Evolutionary conservation across 2,888 invertebrate species (phyloP).

Genomic region (Phyllotreta striolata): DNA sequence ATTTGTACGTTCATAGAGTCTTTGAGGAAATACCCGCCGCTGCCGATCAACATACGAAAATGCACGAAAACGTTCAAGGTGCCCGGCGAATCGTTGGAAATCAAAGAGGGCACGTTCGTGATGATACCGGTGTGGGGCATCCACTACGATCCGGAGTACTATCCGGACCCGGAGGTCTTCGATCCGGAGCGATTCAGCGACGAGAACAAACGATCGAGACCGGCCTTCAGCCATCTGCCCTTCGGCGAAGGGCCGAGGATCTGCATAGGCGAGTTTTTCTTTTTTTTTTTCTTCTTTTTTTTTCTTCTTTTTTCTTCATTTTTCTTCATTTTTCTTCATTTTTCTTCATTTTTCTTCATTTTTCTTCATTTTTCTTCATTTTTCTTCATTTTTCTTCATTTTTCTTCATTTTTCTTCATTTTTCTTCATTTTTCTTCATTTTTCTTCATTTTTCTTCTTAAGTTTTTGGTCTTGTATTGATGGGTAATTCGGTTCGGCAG

Average conservation of each 20-base stretch:
- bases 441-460: too few relatives aligned
- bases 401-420: too few relatives aligned
- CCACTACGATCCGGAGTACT: conserved; percentile 48
- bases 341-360: too few relatives aligned
- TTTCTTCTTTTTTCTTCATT: too few relatives aligned
- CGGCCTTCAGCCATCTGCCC: conserved; percentile 48
- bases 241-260: conserved; percentile 57
- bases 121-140: conserved; percentile 50
- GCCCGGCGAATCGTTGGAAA: conserved; percentile 50
- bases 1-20: too few relatives aligned
- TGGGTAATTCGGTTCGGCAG: too few relatives aligned
- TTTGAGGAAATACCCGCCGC: conserved; percentile 55
- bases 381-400: too few relatives aligned
- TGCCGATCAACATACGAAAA: conserved; percentile 43
- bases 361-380: too few relatives aligned
- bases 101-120: conserved; percentile 55
- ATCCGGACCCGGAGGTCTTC: conserved; percentile 46
- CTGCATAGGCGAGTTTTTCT: conserved; percentile 52
- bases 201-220: conserved; percentile 40
- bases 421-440: too few relatives aligned
- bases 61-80: conserved; percentile 49
- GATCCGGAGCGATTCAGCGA: conserved; percentile 47
- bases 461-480: too few relatives aligned
- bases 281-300: too few relatives aligned
- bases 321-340: too few relatives aligned